These are phyloP conservation scores for Galerucella pusilla DNA, from an alignment of 2,888 invertebrate genomes.

Conservation along the genomic window DNA sequence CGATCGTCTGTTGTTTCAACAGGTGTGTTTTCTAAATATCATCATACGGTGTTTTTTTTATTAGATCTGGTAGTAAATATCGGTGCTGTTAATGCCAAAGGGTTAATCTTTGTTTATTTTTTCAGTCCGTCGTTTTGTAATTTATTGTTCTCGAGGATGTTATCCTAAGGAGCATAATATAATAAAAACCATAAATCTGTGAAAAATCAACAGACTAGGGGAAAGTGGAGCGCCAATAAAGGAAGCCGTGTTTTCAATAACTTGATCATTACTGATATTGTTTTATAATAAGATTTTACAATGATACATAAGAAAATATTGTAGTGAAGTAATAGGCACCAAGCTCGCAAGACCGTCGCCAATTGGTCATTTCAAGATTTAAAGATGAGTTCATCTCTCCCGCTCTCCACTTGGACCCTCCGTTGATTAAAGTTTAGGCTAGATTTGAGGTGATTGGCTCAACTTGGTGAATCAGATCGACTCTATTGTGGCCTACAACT, in stretches of 20 bases:
- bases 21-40: conserved; percentile 49
- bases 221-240: not conserved
- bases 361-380: too few relatives aligned
- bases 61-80: conserved; percentile 44
- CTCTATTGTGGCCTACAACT: too few relatives aligned
- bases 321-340: too few relatives aligned
- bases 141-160: conserved; percentile 44
- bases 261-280: too few relatives aligned
- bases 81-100: conserved; percentile 44
- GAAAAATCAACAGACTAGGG: conserved; percentile 46
- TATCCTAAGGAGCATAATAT: conserved; percentile 40
- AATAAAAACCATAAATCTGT: conserved; percentile 51
- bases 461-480: too few relatives aligned
- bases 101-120: conserved; percentile 52
- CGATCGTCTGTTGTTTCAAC: conserved; percentile 49
- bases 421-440: too few relatives aligned
- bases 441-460: too few relatives aligned
- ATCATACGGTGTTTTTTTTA: conserved; percentile 30
- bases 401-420: too few relatives aligned
- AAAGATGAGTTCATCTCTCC: too few relatives aligned
- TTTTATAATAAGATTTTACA: too few relatives aligned
- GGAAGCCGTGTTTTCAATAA: not conserved
- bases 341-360: too few relatives aligned
- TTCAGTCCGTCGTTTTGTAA: conserved; percentile 40
- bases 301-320: too few relatives aligned